Evolutionary conservation across 2,113 vertebrate genomes (phyloP), one percentile per base, ranked within the genome.

Genomic region (Caranx ignobilis): DNA sequence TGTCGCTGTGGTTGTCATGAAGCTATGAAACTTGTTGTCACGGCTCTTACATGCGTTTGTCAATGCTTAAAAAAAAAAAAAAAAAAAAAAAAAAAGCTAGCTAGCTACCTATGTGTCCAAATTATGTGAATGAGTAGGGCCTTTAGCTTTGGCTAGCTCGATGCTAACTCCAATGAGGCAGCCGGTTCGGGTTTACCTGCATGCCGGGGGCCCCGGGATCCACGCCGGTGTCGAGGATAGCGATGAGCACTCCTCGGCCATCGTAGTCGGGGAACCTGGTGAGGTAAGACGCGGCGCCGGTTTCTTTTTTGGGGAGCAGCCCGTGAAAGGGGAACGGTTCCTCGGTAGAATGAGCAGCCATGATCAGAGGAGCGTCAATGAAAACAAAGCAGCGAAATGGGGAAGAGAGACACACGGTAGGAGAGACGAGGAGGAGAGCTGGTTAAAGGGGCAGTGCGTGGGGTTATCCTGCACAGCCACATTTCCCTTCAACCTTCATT

Each of bases 201-300:
- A 99, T 97, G 90, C 98, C 98, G 65, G 97, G 97, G 34, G 98
- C 98, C 67, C 97, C 98, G 0, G 98, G 98, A 62, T 99, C 98
- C 76, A 99, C 98, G 35, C 98, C 98, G 11, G 97, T 99, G 90
- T 99, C 98, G 79, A 99, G 93, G 65, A 99, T 94, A 0, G 98
- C 98, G 78, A 99, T 90, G 67, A 99, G 94, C 61, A 97, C 96
- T 2, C 97, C 97, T 8, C 98, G 94, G 41, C 98, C 98, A 71
- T 99, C 98, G 80, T 97, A 96, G 37, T 98, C 97, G 0, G 97
- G 97, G 84, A 97, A 97, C 71, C 97, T 95, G 43, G 94, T 93
- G 19, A 99, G 95, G 71, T 97, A 99, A 21, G 97, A 96, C 11
- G 96, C 92, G 7, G 97, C 97, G 0, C 97, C 98, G 1, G 98